phyloP scores from a whole-genome alignment of 64 coral and sea anemone genomes.

The Actinia tenebrosa region DNA sequence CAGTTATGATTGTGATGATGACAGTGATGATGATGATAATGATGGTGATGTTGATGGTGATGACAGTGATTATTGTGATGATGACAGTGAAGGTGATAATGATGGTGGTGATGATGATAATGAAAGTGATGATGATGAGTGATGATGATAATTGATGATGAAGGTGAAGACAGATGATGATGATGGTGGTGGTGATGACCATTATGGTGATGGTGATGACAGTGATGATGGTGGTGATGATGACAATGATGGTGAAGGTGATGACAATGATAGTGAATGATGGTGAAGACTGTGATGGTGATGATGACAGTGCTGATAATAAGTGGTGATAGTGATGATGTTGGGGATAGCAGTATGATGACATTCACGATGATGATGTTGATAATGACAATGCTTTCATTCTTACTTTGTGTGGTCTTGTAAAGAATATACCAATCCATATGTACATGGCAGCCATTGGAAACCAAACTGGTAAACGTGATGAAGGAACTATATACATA shows the following conservation, averaged over 20 bases:
- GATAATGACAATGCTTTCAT: background rate
- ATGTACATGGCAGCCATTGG: constrained; percentile 81
- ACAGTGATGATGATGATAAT: no score
- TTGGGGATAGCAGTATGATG: background rate
- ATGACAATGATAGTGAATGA: background rate
- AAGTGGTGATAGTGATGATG: background rate
- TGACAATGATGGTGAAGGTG: background rate
- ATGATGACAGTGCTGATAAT: background rate
- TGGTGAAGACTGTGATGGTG: background rate
- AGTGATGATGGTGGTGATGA: background rate
- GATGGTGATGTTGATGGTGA: no score
- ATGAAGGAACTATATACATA: constrained; percentile 65
- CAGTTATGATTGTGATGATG: no score
- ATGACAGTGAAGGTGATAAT: no score
- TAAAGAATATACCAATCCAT: constrained; percentile 89
- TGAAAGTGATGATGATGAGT: no score
- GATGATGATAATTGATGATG: no score
- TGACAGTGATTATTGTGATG: no score
- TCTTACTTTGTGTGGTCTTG: constrained; percentile 81
- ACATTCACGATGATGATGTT: background rate
- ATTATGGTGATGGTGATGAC: no score
- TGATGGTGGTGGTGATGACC: no score
- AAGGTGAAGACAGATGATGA: no score
- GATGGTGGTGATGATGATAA: no score
- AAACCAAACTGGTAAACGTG: constrained; percentile 68